Evolutionary conservation across 2,888 invertebrate genomes (phyloP), one percentile per base, ranked within the genome.

Genomic region (Bellardia bayeri): DNA sequence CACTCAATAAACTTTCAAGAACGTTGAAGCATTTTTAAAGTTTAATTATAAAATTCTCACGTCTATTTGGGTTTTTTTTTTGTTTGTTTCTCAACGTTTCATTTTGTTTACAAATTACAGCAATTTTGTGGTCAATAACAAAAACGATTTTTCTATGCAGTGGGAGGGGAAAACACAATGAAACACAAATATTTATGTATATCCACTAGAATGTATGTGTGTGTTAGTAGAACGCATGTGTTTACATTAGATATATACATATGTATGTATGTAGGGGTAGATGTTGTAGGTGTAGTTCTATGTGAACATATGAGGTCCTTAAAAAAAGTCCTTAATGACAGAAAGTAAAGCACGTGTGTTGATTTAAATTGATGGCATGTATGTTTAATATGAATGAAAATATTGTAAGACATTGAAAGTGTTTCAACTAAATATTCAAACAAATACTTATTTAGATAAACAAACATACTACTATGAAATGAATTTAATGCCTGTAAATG

Each of bases 41-140:
- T 83, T 71, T 69, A 78, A 84, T 72, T 71, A 58, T 64, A 72
- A 72, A 71, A 84, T 72, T 13, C 23, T 66, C 83, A 84, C 71
- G 76, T 54, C 40, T 63, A 40, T 54, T 68, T 14, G 42, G 61
- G 33, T 33, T 16, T 61, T 56, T 33, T 58, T 51, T 33, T 58
- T 51, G 3, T 64, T 8, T 5, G 14, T 66, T 76, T 37, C 40
- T 58, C 37, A 63, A 75, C 11, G 37, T 58, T 82, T 75, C 23
- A 68, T 79, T 61, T 66, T 74, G 54, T 54, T 66, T 68, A 51
- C 71, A 79, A 74, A 79, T 79, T 74, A 79, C 74, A 69, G 51
- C 58, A 79, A 84, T 72, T 72, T 84, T 74, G 78, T 79, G 84
- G 79, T 84, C 79, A 84, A 84, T 74, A 74, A 74, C 72, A 49